Conservation (phyloP, 2,113 vertebrate genomes). For the Eurystomus gularis region DNA sequence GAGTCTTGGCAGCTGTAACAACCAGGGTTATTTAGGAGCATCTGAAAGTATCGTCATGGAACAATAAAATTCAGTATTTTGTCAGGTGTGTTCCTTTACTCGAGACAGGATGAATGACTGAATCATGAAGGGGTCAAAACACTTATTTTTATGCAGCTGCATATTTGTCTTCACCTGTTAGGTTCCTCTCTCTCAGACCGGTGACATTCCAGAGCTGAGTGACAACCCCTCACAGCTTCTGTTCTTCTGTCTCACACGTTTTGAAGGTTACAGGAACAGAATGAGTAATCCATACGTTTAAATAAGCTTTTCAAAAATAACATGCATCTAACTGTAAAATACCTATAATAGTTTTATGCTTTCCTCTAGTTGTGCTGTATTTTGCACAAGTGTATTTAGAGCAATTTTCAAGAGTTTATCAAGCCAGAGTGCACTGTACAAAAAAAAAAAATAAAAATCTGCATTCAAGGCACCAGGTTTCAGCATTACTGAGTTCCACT, state of each 20-base stretch:
- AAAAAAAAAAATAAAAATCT: neutral
- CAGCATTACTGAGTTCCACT: neutral
- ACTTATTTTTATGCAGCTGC: neutral
- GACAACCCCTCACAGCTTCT: neutral
- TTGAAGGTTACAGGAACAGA: neutral
- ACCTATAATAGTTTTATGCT: neutral
- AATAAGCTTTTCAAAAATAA: neutral
- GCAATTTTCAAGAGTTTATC: neutral
- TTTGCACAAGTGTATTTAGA: neutral
- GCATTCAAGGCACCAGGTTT: neutral
- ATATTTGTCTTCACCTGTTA: neutral
- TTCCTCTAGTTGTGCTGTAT: neutral
- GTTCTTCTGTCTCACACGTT: neutral
- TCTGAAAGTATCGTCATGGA: neutral
- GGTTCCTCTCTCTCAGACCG: neutral
- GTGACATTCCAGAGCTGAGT: neutral
- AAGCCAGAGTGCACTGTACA: neutral
- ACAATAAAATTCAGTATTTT: neutral
- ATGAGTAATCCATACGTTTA: neutral
- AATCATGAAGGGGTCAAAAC: neutral
- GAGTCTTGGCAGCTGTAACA: constrained; percentile 5
- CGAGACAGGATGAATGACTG: neutral
- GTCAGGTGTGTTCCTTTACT: neutral
- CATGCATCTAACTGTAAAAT: neutral
- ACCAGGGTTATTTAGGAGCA: neutral